Evolutionary conservation across 2,888 invertebrate species (phyloP), one percentile per base, ranked within the genome.

Genomic region (Erebia aethiops): DNA sequence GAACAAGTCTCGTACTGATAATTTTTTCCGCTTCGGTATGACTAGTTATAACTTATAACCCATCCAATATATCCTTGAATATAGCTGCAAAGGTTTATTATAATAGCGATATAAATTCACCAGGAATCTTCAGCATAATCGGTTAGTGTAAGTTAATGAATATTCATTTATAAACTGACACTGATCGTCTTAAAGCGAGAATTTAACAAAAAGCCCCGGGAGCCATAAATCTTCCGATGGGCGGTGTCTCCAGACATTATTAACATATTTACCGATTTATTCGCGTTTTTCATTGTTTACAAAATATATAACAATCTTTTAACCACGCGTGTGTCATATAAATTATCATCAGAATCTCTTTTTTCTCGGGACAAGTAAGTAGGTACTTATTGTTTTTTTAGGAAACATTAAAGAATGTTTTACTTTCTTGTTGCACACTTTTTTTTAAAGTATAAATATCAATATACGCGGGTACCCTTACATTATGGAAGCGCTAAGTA

Each of bases 131-230:
- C 13, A 14, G 49, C 49, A 49, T 13, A 46, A 62, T 62, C 62
- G 49, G 64, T 52, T 70, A 57, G 64, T 46, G 69, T 58, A 79
- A 77, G 80, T 73, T 87, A 81, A 87, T 90, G 88, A 90, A 90
- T 91, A 90, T 91, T 89, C 90, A 89, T 77, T 65, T 68, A 77
- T 78, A 73, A 81, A 83, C 82, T 83, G 85, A 87, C 87, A 87
- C 84, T 84, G 81, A 82, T 84, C 84, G 85, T 87, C 83, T 83
- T 80, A 82, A 87, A 87, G 86, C 86, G 83, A 86, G 87, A 87
- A 87, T 87, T 87, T 88, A 87, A 86, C 84, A 70, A 77, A 80
- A 82, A 81, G 81, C 82, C 77, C 81, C 81, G 80, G 76, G 81
- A 77, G 77, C 79, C 76, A 84, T 87, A 86, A 88, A 87, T 89